Percentiles rank a stretch among this genome's conserved stretches.
phyloP scores from a whole-genome alignment of 2,113 vertebrate genomes.

The Chelonoidis abingdonii region DNA sequence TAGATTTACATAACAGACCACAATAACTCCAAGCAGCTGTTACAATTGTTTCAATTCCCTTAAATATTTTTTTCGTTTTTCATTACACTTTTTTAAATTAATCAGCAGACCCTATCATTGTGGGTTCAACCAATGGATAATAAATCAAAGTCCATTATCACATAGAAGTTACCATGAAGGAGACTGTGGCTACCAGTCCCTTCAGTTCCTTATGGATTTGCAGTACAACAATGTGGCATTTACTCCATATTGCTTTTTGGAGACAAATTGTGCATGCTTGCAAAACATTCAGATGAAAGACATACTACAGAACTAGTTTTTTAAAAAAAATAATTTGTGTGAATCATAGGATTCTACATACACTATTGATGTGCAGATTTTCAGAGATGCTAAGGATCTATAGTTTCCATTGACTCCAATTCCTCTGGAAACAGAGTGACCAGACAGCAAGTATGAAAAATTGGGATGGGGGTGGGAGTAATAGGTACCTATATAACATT shows the following conservation, averaged over 20 bases:
- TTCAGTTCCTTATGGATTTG: not conserved
- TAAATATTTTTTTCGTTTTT: conserved; percentile 11
- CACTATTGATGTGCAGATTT: not conserved
- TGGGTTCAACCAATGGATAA: not conserved
- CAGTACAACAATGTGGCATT: not conserved
- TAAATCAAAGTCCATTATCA: conserved; percentile 19
- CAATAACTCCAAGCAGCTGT: conserved; percentile 34
- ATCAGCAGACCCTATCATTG: not conserved
- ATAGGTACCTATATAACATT: no score
- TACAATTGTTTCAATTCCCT: conserved; percentile 42
- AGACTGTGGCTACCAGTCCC: not conserved
- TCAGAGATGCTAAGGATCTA: not conserved
- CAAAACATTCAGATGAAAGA: not conserved
- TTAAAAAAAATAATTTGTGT: rapidly evolving
- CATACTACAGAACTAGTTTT: not conserved
- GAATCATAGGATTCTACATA: not conserved
- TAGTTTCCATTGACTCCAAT: not conserved
- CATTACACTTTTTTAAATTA: not conserved
- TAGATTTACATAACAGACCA: conserved; percentile 42
- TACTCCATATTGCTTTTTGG: not conserved
- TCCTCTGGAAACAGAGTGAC: not conserved
- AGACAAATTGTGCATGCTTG: not conserved
- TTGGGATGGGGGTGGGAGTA: no score
- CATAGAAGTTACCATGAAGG: not conserved
- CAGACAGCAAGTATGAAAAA: no score